Base-by-base conservation (phyloP, 2,113 vertebrate genomes). In the Anoura caudifer region DNA sequence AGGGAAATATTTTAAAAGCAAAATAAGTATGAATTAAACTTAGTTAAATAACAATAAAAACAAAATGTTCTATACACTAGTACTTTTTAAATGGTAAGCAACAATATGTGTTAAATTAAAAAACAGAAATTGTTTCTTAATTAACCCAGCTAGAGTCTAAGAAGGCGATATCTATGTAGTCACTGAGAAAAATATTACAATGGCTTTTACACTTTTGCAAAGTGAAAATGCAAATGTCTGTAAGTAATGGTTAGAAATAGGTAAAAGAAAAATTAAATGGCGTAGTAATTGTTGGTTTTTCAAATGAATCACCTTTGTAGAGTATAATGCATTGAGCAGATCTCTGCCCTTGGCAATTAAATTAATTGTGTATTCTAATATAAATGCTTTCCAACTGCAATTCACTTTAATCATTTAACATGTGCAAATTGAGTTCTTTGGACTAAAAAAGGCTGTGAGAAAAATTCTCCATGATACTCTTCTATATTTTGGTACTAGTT, bases 251-350 rank as follows among this genome's bases (percentile, higher is more conserved):
- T 14, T 70, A 22, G 28, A 91, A 96, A 70, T 83, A 65, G 2
- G 54, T 65, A 93, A 92, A 10, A 50, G 31, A 41, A 97, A 95
- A 96, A 96, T 92, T 93, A 95, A 97, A 92, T 86, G 50, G 14
- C 28, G 87, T 54, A 14, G 33, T 95, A 95, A 96, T 93, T 85
- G 4, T 59, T 97, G 5, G 5, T 36, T 93, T 97, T 98, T 28
- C 14, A 96, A 96, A 96, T 52, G 7, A 97, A 84, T 93, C 92
- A 90, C 7, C 4, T 76, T 86, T 96, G n/a, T 31, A 87, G 16
- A 61, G 24, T 72, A 2, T 33, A 96, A 92, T 59, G n/a, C 2
- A 72, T 95, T 91, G 56, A 54, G 13, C n/a, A 96, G 50, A 96
- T 97, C 50, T 93, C 33, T 97, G 41, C 24, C 76, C 3, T 43